Evolutionary conservation across 1,140 invertebrate genomes (phyloP).

Genomic region (Atopsyche davidsoni): DNA sequence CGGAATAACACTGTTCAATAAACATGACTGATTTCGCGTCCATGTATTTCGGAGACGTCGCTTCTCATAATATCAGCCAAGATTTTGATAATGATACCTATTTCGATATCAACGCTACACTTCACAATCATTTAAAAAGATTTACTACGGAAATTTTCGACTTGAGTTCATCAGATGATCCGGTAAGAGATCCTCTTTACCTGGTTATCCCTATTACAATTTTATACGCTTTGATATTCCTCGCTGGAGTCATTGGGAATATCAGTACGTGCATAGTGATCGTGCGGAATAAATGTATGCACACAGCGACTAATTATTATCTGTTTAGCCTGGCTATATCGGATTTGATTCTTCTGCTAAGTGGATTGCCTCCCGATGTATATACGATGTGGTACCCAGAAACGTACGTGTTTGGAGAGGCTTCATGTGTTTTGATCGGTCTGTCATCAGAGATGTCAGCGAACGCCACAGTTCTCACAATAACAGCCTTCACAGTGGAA

Average conservation of each 20-base stretch:
- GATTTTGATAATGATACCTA: conserved; percentile 17
- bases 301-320: conserved; percentile 80
- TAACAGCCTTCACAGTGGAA: conserved; percentile 91
- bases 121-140: conserved; percentile 1
- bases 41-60: conserved; percentile 17
- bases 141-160: conserved; percentile 24
- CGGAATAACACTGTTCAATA: too few relatives aligned
- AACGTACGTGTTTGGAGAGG: conserved; percentile 69
- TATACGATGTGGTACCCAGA: conserved; percentile 73
- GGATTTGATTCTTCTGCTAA: conserved; percentile 75
- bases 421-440: conserved; percentile 68
- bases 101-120: conserved; percentile 16
- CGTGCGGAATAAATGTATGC: conserved; percentile 72
- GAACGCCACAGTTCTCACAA: conserved; percentile 88
- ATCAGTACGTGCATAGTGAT: conserved; percentile 82
- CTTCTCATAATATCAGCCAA: conserved; percentile 12
- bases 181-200: conserved; percentile 45
- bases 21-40: conserved; percentile 22
- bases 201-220: conserved; percentile 59
- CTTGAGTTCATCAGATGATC: conserved; percentile 33
- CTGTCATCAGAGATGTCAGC: conserved; percentile 77
- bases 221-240: conserved; percentile 70
- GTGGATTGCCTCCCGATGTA: conserved; percentile 71
- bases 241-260: conserved; percentile 80
- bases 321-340: conserved; percentile 83